These are phyloP conservation scores for Adelphocoris suturalis DNA, from an alignment of 2,888 invertebrate genomes.

Conservation along the genomic window DNA sequence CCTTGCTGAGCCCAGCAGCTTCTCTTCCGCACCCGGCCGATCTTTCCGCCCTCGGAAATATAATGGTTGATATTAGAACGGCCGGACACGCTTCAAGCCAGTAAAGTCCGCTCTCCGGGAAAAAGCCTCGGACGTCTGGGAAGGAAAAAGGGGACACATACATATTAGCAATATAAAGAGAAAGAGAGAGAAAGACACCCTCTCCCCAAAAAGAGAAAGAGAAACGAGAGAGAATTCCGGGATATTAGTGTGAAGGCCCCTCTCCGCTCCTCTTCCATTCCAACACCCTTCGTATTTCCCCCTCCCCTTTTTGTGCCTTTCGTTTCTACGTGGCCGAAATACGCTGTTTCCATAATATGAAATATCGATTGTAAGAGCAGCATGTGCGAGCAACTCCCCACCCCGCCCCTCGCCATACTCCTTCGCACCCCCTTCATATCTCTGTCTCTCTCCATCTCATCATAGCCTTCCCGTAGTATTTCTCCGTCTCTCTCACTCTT, in stretches of 20 bases:
- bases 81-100: slow-evolving; percentile 71
- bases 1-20: too few relatives aligned
- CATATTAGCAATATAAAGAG: slow-evolving; percentile 75
- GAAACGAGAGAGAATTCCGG: slow-evolving; percentile 51
- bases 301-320: slow-evolving; percentile 40
- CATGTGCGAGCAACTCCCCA: slow-evolving; percentile 69
- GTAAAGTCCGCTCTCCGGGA: slow-evolving; percentile 57
- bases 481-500: slow-evolving; percentile 67
- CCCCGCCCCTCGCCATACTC: slow-evolving; percentile 27
- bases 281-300: slow-evolving; percentile 18
- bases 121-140: slow-evolving; percentile 46
- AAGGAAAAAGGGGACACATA: slow-evolving; percentile 71
- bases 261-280: not conserved
- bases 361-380: slow-evolving; percentile 74
- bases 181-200: slow-evolving; percentile 53
- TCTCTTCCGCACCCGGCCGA: not conserved
- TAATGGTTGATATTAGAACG: slow-evolving; percentile 73
- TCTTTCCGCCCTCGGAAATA: slow-evolving; percentile 7
- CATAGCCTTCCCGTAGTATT: slow-evolving; percentile 37
- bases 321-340: slow-evolving; percentile 74
- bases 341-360: slow-evolving; percentile 75
- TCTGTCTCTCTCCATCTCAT: slow-evolving; percentile 24
- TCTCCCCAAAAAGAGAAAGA: slow-evolving; percentile 18
- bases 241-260: slow-evolving; percentile 72
- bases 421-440: slow-evolving; percentile 21